Base-by-base conservation (phyloP, 2,888 invertebrate species). In the Clunio marinus region DNA sequence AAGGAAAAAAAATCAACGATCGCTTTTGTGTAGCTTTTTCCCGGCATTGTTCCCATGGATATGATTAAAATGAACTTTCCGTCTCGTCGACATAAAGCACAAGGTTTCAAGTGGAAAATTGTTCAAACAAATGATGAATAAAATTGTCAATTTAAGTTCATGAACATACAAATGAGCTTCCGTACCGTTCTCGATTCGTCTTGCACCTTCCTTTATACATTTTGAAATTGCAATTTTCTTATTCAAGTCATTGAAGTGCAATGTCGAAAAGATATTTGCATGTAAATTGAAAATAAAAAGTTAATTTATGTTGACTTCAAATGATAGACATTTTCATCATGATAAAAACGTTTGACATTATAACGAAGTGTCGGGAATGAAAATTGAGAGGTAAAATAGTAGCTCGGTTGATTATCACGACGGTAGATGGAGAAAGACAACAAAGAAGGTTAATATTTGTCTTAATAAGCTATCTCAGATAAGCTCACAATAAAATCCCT, bases 141-240 rank as follows among this genome's bases (percentile, higher is more conserved):
- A 63, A 63, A 63, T 63, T 63, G 63, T 27, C 59, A 59, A 59
- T 59, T 37, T n/a, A n/a, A n/a, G n/a, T 59, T 32, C 27, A 24
- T 8, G 8, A 20, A 8, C 46, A 46, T 15, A 15, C 46, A 58
- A 58, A 27, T 22, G 22, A 51, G n/a, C n/a, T 51, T 51, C 10
- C 51, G 51, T 51, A 8, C n/a, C n/a, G n/a, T n/a, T 22, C n/a
- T 51, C 13, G 5, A 17, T 51, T 22, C 51, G 20, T 58, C 28
- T 46, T 20, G n/a, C 46, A 2, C 57, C 4, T 22, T 27, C 28
- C n/a, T 8, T 58, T 58, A 2, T 58, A 10, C 17, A 25, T 58
- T 46, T 35, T 35, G 8, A 46, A 45, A 46, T 15, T 17, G 13
- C 46, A 15, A 10, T 28, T 10, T 58, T 8, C n/a, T 8, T 58